Base-by-base conservation (phyloP, 2,888 invertebrate genomes). In the Saturnia japonica region DNA sequence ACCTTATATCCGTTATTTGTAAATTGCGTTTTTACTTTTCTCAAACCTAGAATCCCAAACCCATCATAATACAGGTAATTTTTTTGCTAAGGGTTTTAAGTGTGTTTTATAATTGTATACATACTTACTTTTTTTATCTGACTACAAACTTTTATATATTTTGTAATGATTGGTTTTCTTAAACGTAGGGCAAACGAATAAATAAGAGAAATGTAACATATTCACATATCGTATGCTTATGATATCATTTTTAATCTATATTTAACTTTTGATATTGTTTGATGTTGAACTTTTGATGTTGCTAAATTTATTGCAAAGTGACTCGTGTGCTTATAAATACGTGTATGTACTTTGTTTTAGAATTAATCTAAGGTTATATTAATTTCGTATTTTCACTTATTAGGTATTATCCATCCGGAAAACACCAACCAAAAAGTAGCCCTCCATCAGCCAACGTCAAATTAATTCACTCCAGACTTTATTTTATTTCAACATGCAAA, bases 401-500 rank as follows among this genome's bases (percentile, higher is more conserved):
- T 6, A 34, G 3, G 34, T 34, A 34, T 4, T 34, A 34, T 34
- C 74, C 40, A 66, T 19, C 43, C 70, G 68, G 71, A 71, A 73
- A 76, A 76, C 73, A 76, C 82, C 79, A 82, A 79, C 80, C 78
- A 77, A 76, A 77, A 77, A n/a, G 78, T 78, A 82, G 84, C 82
- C 84, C 82, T 82, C 80, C 82, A 83, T 85, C 86, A 83, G 84
- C 85, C 86, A 86, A 85, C 86, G 85, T 89, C 88, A 88, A 86
- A 88, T 90, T 91, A 91, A 90, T 85, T 91, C 88, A 88, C 84
- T 88, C 82, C 28, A 75, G 82, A 82, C 84, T 89, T 88, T 86
- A 88, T 88, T 91, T 89, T 88, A 90, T 87, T 88, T 89, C 88
- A 88, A 85, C 89, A 92, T 93, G 92, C 90, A 93, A 93, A 93